A percentile compares a stretch with the other conserved stretches of the same genome.
Conservation (phyloP, 1,140 invertebrate species). For the Ctenoplectra terminalis region DNA sequence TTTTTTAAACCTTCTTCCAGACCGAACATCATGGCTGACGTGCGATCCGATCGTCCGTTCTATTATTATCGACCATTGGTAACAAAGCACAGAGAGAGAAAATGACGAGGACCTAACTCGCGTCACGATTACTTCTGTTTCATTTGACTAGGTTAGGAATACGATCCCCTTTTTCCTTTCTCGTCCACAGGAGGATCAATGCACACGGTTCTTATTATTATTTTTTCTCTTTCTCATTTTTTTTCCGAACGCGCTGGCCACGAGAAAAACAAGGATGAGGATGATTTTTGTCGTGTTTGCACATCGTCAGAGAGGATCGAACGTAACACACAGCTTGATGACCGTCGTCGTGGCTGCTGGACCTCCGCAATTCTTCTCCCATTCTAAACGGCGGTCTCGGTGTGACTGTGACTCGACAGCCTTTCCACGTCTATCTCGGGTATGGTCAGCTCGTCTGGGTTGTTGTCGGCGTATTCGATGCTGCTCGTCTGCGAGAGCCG, state of each 20-base stretch:
- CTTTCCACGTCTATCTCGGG: slow-evolving; percentile 95
- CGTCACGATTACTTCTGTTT: slow-evolving; percentile 34
- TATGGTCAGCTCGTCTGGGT: slow-evolving; percentile 92
- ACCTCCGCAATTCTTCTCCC: slow-evolving; percentile 15
- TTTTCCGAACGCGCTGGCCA: slow-evolving; percentile 16
- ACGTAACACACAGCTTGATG: slow-evolving; percentile 30
- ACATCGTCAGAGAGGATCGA: slow-evolving; percentile 33
- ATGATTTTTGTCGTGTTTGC: slow-evolving; percentile 13
- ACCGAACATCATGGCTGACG: not conserved
- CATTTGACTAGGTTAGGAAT: slow-evolving; percentile 38
- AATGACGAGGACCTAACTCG: slow-evolving; percentile 48
- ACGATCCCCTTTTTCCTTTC: slow-evolving; percentile 3
- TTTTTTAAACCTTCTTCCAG: too few relatives aligned
- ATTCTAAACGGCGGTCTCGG: slow-evolving; percentile 93
- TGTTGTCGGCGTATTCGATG: slow-evolving; percentile 95
- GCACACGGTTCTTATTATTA: slow-evolving; percentile 1
- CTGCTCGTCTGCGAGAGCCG: slow-evolving; percentile 95
- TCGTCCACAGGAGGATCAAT: slow-evolving; percentile 1
- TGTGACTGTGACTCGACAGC: slow-evolving; percentile 95
- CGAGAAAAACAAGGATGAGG: slow-evolving; percentile 50
- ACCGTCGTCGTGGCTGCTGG: slow-evolving; percentile 29
- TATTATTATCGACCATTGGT: not conserved
- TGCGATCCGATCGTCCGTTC: not conserved
- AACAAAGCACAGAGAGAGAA: slow-evolving; percentile 11
- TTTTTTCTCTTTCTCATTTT: not conserved